phyloP scores from a whole-genome alignment of 2,888 invertebrate genomes.

The Chromoteleia sp. region DNA sequence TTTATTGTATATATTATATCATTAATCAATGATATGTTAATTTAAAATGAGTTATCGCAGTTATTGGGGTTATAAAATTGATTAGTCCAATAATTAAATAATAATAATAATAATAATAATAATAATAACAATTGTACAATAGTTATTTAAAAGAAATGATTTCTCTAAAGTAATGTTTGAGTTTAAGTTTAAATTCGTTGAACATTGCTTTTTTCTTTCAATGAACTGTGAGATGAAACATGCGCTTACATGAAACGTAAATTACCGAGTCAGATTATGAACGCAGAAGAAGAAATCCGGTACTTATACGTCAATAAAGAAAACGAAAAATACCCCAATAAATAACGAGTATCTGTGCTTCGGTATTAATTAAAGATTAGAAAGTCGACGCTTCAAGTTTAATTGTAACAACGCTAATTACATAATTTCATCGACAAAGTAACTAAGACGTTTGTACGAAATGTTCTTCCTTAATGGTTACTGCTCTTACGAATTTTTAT shows the following conservation, averaged over 20 bases:
- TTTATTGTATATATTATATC: background rate
- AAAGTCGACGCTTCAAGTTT: conserved; percentile 44
- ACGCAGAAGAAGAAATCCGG: conserved; percentile 20
- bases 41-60: too few species aligned
- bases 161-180: too few species aligned
- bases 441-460: conserved; percentile 40
- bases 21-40: background rate
- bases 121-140: too few species aligned
- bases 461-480: conserved; percentile 45
- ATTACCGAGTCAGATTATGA: background rate
- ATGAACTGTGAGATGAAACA: background rate
- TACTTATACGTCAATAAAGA: conserved; percentile 15
- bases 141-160: too few species aligned
- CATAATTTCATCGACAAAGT: conserved; percentile 40
- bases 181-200: too few species aligned
- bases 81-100: too few species aligned
- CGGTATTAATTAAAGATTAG: conserved; percentile 61
- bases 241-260: background rate
- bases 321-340: conserved; percentile 40
- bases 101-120: too few species aligned
- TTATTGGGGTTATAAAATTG: too few species aligned
- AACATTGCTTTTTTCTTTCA: background rate
- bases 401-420: conserved; percentile 60
- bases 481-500: conserved; percentile 42
- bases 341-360: conserved; percentile 14